A percentile compares a stretch with the other conserved stretches of the same genome.
These are phyloP conservation scores for Mamestra configurata DNA, from an alignment of 1,140 invertebrate species.

Conservation along the genomic window DNA sequence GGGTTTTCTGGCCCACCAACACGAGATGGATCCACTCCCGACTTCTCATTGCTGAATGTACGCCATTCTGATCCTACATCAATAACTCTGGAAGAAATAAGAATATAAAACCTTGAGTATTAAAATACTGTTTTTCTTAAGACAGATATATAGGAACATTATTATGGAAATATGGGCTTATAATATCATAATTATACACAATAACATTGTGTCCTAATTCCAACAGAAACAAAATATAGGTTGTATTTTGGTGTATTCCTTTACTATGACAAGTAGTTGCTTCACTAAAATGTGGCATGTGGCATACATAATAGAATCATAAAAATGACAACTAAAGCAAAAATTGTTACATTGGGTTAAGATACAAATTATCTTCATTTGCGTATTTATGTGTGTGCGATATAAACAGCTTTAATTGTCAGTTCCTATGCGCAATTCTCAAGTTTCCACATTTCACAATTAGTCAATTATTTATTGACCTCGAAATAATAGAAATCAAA, in stretches of 20 bases:
- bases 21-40: slow-evolving; percentile 98
- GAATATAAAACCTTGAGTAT: not conserved
- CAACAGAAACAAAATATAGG: no score
- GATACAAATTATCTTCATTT: not conserved
- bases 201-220: not conserved
- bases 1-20: slow-evolving; percentile 99
- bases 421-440: slow-evolving; percentile 35
- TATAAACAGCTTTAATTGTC: slow-evolving; percentile 17
- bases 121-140: no score
- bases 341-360: not conserved
- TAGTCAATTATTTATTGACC: slow-evolving; percentile 50
- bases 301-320: not conserved
- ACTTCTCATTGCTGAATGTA: slow-evolving; percentile 99
- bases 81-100: slow-evolving; percentile 93
- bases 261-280: no score
- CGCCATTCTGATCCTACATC: slow-evolving; percentile 99
- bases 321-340: not conserved
- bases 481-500: slow-evolving; percentile 59
- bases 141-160: no score
- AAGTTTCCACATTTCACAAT: slow-evolving; percentile 48
- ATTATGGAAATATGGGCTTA: no score
- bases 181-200: not conserved
- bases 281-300: no score
- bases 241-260: no score
- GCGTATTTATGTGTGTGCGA: not conserved